phyloP scores from a whole-genome alignment of 2,113 vertebrate species.

The Psephotus haematonotus region DNA sequence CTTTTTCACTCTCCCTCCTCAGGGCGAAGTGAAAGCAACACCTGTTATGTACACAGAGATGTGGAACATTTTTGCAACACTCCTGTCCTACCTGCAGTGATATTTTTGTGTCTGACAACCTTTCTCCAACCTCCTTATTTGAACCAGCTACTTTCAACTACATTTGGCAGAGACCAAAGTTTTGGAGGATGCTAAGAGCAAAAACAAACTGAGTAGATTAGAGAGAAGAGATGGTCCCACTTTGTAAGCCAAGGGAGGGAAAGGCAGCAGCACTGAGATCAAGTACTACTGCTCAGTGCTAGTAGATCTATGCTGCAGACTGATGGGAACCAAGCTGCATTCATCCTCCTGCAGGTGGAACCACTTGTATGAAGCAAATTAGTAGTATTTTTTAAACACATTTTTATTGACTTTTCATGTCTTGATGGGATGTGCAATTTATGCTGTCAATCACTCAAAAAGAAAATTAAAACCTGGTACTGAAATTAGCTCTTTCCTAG shows the following conservation, averaged over 20 bases:
- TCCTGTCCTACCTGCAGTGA: neutral
- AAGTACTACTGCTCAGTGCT: neutral
- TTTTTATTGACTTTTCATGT: neutral
- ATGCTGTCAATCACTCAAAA: neutral
- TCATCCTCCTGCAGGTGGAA: neutral
- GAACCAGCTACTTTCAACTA: neutral
- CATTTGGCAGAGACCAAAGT: neutral
- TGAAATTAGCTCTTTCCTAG: neutral
- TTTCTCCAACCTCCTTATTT: neutral
- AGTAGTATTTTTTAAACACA: neutral
- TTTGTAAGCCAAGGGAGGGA: accelerated
- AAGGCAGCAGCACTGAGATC: neutral
- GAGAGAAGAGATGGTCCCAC: neutral
- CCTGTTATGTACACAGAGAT: neutral
- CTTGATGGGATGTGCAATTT: neutral
- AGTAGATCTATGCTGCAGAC: neutral
- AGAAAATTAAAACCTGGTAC: neutral
- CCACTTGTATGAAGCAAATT: neutral
- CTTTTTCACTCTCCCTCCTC: neutral
- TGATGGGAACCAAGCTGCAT: neutral
- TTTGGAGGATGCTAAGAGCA: neutral
- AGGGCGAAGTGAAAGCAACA: neutral
- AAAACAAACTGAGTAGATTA: accelerated
- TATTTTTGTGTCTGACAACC: neutral
- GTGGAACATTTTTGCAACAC: neutral